Percentiles rank a stretch among this genome's conserved stretches.
phyloP scores from a whole-genome alignment of 2,888 invertebrate species.

The Adelognathus sp. region DNA sequence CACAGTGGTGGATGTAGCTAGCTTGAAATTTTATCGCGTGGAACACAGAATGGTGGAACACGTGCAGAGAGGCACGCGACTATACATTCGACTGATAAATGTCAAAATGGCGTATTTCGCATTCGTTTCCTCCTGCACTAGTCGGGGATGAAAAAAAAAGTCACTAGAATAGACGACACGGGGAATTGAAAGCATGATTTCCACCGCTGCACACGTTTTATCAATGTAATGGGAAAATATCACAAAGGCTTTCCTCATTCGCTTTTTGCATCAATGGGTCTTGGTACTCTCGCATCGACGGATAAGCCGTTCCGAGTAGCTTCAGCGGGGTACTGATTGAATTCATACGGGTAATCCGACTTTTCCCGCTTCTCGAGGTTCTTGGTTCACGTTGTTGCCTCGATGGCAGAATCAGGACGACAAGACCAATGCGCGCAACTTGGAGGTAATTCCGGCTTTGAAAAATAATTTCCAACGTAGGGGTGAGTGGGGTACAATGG shows the following conservation, averaged over 20 bases:
- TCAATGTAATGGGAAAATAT: constrained; percentile 33
- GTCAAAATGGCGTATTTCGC: neutral
- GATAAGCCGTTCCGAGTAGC: constrained; percentile 30
- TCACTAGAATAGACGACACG: neutral
- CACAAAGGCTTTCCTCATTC: constrained; percentile 28
- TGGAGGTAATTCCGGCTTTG: neutral
- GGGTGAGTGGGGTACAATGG: no score
- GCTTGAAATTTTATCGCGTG: neutral
- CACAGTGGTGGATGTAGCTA: neutral
- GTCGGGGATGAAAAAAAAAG: neutral
- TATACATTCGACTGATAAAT: constrained; percentile 21
- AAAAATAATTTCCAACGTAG: constrained; percentile 8
- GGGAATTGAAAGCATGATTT: constrained; percentile 7
- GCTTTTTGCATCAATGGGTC: constrained; percentile 7
- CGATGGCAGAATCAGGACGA: neutral
- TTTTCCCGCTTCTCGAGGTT: neutral
- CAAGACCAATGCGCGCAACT: neutral
- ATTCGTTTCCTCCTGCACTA: neutral
- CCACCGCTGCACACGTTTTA: constrained; percentile 11
- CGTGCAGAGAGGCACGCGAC: neutral
- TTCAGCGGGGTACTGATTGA: constrained; percentile 25
- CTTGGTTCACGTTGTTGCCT: neutral
- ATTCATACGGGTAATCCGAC: constrained; percentile 24
- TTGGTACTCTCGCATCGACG: constrained; percentile 10
- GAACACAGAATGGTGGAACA: neutral